These are phyloP conservation scores for Sebastes nivosus DNA, from an alignment of 2,797 vertebrate genomes.

Conservation along the genomic window DNA sequence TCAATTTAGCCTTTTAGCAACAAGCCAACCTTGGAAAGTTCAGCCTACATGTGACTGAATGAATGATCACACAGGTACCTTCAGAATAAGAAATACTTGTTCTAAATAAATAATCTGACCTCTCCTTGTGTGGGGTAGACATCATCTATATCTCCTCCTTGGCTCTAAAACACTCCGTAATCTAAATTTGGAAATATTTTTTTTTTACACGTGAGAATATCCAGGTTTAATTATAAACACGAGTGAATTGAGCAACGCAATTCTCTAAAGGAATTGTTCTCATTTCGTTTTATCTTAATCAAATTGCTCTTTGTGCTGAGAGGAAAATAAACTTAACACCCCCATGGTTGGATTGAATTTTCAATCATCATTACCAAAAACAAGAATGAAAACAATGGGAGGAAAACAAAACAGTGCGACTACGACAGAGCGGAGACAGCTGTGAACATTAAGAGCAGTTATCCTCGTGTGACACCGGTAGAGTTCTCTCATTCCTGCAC, in stretches of 20 bases:
- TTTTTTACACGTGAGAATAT: background rate
- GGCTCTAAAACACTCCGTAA: background rate
- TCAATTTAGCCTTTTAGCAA: background rate
- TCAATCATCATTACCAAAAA: constrained; percentile 14
- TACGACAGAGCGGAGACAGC: background rate
- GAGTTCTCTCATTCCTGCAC: background rate
- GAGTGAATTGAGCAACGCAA: background rate
- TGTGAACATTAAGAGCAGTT: constrained; percentile 3
- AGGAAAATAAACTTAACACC: constrained; percentile 4
- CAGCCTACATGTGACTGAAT: background rate
- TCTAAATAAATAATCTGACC: background rate
- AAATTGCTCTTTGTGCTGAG: background rate
- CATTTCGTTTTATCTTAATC: constrained; percentile 8
- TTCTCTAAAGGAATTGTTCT: background rate
- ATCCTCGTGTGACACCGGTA: background rate
- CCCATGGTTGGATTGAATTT: constrained; percentile 1
- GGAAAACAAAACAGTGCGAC: constrained; percentile 1
- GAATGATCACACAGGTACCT: background rate
- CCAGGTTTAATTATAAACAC: background rate
- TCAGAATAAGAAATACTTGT: background rate
- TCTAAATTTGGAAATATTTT: background rate
- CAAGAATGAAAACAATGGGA: constrained; percentile 1
- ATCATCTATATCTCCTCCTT: background rate
- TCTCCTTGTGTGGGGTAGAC: background rate
- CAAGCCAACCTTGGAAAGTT: background rate